Evolutionary conservation across 2,113 vertebrate species (phyloP).

Genomic region (Toxotes chatareus): DNA sequence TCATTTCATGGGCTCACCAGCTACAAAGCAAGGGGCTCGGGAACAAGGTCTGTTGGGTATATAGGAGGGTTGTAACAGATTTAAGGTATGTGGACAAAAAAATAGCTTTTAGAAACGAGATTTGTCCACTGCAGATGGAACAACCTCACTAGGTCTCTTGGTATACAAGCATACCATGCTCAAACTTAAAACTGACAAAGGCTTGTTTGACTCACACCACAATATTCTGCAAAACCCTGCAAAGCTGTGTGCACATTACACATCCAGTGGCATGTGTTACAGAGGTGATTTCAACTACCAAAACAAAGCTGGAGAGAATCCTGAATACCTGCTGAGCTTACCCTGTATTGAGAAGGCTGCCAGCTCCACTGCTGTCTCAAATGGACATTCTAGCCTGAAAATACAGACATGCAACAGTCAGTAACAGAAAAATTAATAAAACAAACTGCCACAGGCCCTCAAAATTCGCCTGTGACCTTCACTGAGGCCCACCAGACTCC

Average conservation of each 20-base stretch:
- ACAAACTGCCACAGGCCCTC: background rate
- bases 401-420: constrained; percentile 23
- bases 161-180: background rate
- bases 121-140: background rate
- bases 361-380: constrained; percentile 93
- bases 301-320: background rate
- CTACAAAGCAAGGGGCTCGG: background rate
- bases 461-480: background rate
- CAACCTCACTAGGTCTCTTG: background rate
- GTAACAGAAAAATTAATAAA: background rate
- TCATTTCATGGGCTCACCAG: background rate
- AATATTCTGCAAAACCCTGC: background rate
- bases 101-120: background rate
- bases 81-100: constrained; percentile 5
- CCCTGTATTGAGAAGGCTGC: constrained; percentile 95
- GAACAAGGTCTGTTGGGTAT: background rate
- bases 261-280: background rate
- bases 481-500: background rate
- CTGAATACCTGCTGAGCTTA: constrained; percentile 73
- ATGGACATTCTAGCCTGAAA: constrained; percentile 93
- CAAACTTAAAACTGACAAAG: background rate
- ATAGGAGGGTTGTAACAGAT: constrained; percentile 2
- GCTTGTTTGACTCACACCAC: background rate
- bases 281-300: constrained; percentile 7
- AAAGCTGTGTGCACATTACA: background rate